Percentiles rank a stretch among this genome's conserved stretches.
Conservation (phyloP, 2,888 invertebrate species). For the Craniophora ligustri region DNA sequence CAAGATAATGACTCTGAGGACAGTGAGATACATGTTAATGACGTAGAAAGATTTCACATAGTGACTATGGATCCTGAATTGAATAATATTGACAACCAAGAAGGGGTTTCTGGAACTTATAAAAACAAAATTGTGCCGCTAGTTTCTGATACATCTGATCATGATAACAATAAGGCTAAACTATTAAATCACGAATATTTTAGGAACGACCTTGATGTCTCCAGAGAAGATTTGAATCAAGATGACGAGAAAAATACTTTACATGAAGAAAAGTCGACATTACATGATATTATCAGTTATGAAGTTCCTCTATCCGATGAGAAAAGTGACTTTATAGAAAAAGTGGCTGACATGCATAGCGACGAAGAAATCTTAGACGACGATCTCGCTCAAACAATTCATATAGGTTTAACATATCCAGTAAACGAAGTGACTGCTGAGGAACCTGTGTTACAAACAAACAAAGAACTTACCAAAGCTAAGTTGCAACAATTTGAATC, state of each 20-base stretch:
- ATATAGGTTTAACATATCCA: background rate
- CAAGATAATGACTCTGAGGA: background rate
- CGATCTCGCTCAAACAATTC: constrained; percentile 11
- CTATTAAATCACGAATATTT: background rate
- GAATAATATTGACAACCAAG: background rate
- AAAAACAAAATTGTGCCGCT: background rate
- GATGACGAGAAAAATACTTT: background rate
- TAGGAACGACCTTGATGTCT: background rate
- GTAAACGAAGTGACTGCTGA: background rate
- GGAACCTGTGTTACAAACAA: background rate
- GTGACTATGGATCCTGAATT: background rate
- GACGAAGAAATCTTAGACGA: constrained; percentile 32
- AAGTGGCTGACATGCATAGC: constrained; percentile 20
- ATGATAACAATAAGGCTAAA: background rate
- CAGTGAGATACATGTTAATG: constrained; percentile 10
- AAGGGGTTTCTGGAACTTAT: background rate
- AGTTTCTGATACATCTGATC: background rate
- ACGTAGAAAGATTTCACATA: background rate
- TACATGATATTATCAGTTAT: no score
- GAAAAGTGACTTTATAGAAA: constrained; percentile 11
- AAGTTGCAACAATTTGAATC: background rate
- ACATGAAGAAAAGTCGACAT: no score
- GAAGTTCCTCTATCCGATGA: no score
- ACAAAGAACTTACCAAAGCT: background rate
- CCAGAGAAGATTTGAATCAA: background rate